Percentiles rank a stretch among this genome's conserved stretches.
phyloP scores from a whole-genome alignment of 2,113 vertebrate genomes.

The Labeo rohita region DNA sequence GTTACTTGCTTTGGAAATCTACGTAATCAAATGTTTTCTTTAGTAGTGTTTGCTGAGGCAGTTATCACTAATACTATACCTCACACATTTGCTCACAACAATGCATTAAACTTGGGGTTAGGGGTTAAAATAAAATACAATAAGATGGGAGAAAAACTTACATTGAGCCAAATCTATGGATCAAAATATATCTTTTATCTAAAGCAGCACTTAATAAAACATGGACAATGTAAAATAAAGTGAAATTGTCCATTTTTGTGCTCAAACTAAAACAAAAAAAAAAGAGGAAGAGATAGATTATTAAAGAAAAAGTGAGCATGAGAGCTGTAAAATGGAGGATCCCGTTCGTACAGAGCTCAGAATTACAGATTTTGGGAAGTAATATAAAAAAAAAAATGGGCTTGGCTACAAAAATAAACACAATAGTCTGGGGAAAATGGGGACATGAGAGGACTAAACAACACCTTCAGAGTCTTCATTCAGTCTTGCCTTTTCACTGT shows the following conservation, averaged over 20 bases:
- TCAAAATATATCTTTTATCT: neutral
- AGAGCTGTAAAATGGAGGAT: slow-evolving; percentile 9
- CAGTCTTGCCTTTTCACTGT: slow-evolving; percentile 6
- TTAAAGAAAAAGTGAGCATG: slow-evolving; percentile 7
- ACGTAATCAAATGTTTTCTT: neutral
- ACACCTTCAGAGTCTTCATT: slow-evolving; percentile 23
- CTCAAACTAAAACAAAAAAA: slow-evolving; percentile 36
- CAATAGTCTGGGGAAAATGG: slow-evolving; percentile 15
- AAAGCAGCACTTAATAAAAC: neutral
- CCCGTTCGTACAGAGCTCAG: slow-evolving; percentile 7
- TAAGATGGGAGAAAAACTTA: neutral
- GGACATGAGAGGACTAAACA: slow-evolving; percentile 32
- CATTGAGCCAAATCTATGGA: neutral
- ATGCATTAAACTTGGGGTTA: neutral
- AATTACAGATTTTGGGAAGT: slow-evolving; percentile 41
- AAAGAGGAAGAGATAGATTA: slow-evolving; percentile 18
- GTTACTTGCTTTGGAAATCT: neutral
- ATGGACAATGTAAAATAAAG: neutral
- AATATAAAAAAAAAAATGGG: slow-evolving; percentile 30
- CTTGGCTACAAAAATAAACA: slow-evolving; percentile 21
- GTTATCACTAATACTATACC: neutral
- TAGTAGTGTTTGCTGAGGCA: neutral
- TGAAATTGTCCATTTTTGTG: slow-evolving; percentile 11
- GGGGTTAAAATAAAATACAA: neutral
- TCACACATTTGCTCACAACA: neutral